Evolutionary conservation across 2,888 invertebrate species (phyloP), one percentile per base, ranked within the genome.

Genomic region (Meliscaeva auricollis): DNA sequence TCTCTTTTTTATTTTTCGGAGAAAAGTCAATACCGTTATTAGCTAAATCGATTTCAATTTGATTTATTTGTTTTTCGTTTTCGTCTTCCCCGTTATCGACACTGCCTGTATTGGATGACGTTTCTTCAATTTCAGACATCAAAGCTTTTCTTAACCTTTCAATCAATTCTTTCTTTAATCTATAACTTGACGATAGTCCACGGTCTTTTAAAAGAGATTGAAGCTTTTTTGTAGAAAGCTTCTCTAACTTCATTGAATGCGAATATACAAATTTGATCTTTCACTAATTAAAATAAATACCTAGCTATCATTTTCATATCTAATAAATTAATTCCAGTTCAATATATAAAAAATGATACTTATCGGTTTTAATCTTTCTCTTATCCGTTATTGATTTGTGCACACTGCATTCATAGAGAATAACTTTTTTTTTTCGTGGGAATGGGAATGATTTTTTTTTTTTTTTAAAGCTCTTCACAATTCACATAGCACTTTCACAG

Each of bases 181-280:
- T 54, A 64, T 54, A 74, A 13, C 66, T 54, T 20, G 58, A 32
- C 44, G 58, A 69, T 35, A 69, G 26, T 17, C 76, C 60, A n/a
- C 20, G 48, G 41, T 60, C 15, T 60, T 69, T 76, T 60, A 69
- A 60, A 41, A 69, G 60, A 11, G 38, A 15, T 30, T 60, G 58
- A 26, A 68, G 26, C 46, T 75, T 46, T 26, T 44, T 75, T 0
- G 66, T 68, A 2, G 76, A 50, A 26, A 76, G 41, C 17, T 68
- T 30, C 48, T 68, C 68, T 9, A 76, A 22, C 26, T 76, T 68
- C 68, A 76, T 77, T 69, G 62, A 68, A 60, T 50, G 17, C 30
- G 13, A 38, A 73, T 73, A 8, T 17, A 62, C 26, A 32, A 32
- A 56, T 3, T n/a, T 15, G 26, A 30, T 54, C 26, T 30, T 26